Conservation (phyloP, 2,113 vertebrate species). For the Butorides virescens region DNA sequence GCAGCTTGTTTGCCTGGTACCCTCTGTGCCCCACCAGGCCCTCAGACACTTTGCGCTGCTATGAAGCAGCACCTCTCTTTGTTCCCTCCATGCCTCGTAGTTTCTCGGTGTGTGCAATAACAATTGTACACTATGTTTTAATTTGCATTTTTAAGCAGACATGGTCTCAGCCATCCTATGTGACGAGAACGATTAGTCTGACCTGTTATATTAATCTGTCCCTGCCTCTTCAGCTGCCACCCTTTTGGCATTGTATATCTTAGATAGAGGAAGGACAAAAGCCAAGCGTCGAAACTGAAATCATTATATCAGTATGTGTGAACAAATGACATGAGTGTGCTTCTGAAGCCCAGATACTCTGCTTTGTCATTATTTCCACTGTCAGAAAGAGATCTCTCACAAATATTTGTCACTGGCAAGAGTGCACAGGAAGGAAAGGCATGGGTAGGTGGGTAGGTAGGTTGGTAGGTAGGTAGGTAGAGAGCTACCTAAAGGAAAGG, state of each 20-base stretch:
- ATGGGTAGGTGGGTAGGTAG: too few relatives aligned
- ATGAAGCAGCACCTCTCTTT: not conserved
- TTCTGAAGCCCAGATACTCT: conserved; percentile 14
- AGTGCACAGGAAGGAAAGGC: not conserved
- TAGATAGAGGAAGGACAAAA: conserved; percentile 32
- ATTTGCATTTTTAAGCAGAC: conserved; percentile 6
- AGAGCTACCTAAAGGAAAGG: not conserved
- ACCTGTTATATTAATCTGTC: conserved; percentile 39
- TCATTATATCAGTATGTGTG: conserved; percentile 52
- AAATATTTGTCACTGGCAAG: not conserved
- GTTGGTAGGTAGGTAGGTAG: too few relatives aligned
- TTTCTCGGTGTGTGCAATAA: not conserved
- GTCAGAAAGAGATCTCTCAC: not conserved
- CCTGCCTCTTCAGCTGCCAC: conserved; percentile 44
- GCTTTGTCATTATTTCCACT: not conserved
- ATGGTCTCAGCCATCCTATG: conserved; percentile 32
- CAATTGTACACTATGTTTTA: not conserved
- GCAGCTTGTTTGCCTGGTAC: not conserved
- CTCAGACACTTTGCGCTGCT: not conserved
- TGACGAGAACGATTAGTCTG: conserved; percentile 54
- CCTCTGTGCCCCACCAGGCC: not conserved
- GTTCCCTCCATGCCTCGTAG: not conserved
- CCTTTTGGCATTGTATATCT: not conserved
- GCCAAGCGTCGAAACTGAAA: conserved; percentile 26
- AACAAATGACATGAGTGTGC: conserved; percentile 35